Conservation (phyloP, 1,140 invertebrate genomes). For the Drosophila funebris region DNA sequence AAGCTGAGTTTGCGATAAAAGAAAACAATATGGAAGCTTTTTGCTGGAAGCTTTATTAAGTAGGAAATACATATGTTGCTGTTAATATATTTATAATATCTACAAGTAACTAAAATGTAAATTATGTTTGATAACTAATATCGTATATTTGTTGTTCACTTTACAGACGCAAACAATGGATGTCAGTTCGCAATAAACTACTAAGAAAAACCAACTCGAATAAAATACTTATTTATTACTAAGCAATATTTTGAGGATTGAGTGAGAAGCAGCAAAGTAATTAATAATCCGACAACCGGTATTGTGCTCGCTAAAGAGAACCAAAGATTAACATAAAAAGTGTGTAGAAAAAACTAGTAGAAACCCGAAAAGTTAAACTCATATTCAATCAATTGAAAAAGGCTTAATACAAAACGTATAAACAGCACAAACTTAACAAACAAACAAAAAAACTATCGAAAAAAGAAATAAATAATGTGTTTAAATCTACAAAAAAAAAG, state of each 20-base stretch:
- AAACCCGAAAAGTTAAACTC: slow-evolving; percentile 25
- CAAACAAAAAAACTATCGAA: slow-evolving; percentile 4
- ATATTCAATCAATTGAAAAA: slow-evolving; percentile 66
- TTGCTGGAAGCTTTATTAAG: background rate
- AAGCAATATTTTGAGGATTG: slow-evolving; percentile 74
- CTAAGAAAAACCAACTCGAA: slow-evolving; percentile 16
- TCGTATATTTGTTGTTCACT: background rate
- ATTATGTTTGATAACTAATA: background rate
- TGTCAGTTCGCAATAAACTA: slow-evolving; percentile 49
- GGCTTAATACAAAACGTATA: slow-evolving; percentile 38
- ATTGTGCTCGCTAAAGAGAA: slow-evolving; percentile 30
- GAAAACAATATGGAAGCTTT: background rate
- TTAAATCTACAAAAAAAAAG: slow-evolving; percentile 8
- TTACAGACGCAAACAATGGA: slow-evolving; percentile 50
- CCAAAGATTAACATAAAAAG: slow-evolving; percentile 3
- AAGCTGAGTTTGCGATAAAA: too few species aligned
- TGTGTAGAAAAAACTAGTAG: slow-evolving; percentile 13
- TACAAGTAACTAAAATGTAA: background rate
- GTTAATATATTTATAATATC: too few species aligned
- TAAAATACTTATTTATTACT: slow-evolving; percentile 45
- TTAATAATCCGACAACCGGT: slow-evolving; percentile 13
- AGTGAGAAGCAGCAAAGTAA: slow-evolving; percentile 57
- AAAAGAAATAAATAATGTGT: slow-evolving; percentile 13
- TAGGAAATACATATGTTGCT: background rate
- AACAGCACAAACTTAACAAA: slow-evolving; percentile 22